Percentiles rank a stretch among this genome's conserved stretches.
phyloP scores from a whole-genome alignment of 1,140 invertebrate species.

The Popillia japonica region DNA sequence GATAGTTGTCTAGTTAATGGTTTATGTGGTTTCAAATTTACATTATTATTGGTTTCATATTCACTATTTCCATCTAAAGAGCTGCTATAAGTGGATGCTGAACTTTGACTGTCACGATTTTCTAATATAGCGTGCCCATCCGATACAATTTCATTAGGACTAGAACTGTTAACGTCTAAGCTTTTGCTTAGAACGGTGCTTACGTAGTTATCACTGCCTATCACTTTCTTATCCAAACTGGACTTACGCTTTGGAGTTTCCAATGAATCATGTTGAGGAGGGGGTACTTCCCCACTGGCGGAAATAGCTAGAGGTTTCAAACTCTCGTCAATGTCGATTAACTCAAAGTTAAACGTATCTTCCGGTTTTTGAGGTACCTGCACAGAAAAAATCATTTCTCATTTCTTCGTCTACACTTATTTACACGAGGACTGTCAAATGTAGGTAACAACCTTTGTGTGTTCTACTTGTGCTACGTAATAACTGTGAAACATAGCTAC shows the following conservation, averaged over 20 bases:
- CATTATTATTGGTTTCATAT: conserved; percentile 46
- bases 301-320: conserved; percentile 62
- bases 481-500: too few relatives aligned
- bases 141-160: conserved; percentile 51
- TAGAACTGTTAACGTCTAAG: conserved; percentile 59
- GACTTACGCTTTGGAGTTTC: conserved; percentile 62
- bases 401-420: too few relatives aligned
- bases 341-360: conserved; percentile 79
- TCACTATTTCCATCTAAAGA: conserved; percentile 48
- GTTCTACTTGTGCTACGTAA: too few relatives aligned
- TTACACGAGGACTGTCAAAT: too few relatives aligned
- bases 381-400: background rate
- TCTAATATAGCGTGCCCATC: conserved; percentile 53
- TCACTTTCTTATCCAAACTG: conserved; percentile 66
- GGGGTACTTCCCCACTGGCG: conserved; percentile 67
- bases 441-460: too few relatives aligned
- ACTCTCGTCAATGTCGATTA: conserved; percentile 77
- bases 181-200: conserved; percentile 67
- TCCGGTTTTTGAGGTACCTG: conserved; percentile 67
- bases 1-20: conserved; percentile 67
- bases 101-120: conserved; percentile 56
- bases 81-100: conserved; percentile 51
- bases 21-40: conserved; percentile 65
- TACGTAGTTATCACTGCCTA: conserved; percentile 73
- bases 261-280: conserved; percentile 62